Base-by-base conservation (phyloP, 2,888 invertebrate genomes). In the Eupithecia abbreviata region DNA sequence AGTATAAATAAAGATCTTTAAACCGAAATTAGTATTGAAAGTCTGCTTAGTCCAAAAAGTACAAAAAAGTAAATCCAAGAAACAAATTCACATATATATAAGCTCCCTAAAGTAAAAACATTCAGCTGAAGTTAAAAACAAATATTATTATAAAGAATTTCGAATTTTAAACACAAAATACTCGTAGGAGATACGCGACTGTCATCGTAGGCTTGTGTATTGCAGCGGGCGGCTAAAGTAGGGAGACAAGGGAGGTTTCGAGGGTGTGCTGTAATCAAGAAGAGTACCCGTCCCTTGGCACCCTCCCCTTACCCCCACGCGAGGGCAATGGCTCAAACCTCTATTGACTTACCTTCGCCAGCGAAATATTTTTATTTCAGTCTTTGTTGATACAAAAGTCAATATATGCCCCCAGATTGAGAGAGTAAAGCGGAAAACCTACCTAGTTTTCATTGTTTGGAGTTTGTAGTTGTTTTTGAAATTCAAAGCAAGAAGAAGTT, bases 241-340 rank as follows among this genome's bases (percentile, higher is more conserved):
- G 85, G 86, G 85, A 83, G 83, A 78, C 82, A 81, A 84, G 81
- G 82, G 87, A 83, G 85, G 87, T 83, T 82, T 80, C 84, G 86
- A 89, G 90, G 91, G 90, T 85, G 90, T 88, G 89, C 91, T 90
- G 94, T 95, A 95, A 95, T 95, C 95, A 95, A 95, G 95, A 93
- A 94, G 95, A 95, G 95, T 95, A 95, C 92, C 90, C 92, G 93
- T 94, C 95, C 95, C 94, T 84, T 90, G 93, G 90, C 92, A 88
- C 89, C 84, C 85, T 88, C 81, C 85, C 82, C 80, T 58, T 79
- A 65, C 75, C 73, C 42, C 82, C 71, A 90, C 89, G 90, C 88
- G 90, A 90, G 93, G 93, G 93, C 92, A 92, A 93, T 92, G 93
- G 93, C 91, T 93, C 92, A 93, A 92, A 92, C 90, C 90, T 92